Evolutionary conservation across 2,797 vertebrate species (phyloP).

Genomic region (Hemibagrus guttatus): DNA sequence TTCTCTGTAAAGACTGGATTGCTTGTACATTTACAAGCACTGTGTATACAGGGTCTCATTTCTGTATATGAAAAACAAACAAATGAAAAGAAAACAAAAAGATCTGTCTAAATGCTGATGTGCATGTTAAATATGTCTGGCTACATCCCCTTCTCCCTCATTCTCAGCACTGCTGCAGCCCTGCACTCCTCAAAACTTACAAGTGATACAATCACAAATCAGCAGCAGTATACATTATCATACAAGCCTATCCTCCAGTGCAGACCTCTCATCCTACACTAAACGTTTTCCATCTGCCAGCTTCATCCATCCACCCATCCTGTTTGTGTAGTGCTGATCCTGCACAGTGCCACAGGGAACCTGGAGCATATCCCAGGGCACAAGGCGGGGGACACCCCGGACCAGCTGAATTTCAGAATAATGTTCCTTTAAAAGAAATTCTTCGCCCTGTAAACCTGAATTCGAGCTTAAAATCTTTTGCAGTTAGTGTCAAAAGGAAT

Average conservation of each 20-base stretch:
- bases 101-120: neutral
- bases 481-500: neutral
- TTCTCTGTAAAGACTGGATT: neutral
- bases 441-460: neutral
- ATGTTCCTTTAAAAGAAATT: neutral
- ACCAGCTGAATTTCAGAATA: neutral
- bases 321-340: too few species aligned
- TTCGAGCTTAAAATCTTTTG: neutral
- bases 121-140: neutral
- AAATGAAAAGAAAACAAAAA: neutral
- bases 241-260: neutral
- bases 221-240: neutral
- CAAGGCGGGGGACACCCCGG: too few species aligned
- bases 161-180: neutral
- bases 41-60: neutral
- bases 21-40: constrained; percentile 4
- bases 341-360: too few species aligned
- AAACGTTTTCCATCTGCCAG: neutral
- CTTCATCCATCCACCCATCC: neutral
- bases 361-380: too few species aligned
- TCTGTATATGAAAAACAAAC: neutral
- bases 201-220: neutral
- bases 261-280: neutral
- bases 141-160: neutral
- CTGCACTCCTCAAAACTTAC: neutral